Evolutionary conservation across 1,140 invertebrate species (phyloP).

Genomic region (Orchesella cincta): DNA sequence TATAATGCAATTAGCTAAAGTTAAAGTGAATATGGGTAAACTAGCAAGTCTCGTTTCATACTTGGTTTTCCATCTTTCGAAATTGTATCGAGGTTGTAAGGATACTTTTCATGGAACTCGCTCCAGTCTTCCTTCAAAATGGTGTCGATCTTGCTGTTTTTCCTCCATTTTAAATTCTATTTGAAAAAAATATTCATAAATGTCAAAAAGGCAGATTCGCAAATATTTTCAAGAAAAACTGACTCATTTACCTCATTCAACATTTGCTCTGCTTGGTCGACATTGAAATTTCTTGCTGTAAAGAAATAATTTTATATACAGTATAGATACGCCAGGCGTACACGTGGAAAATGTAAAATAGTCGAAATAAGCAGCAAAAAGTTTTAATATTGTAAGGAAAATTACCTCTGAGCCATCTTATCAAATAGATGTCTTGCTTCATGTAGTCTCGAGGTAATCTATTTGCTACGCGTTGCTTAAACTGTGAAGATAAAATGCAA

Average conservation of each 20-base stretch:
- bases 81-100: not conserved
- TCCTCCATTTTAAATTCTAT: conserved; percentile 21
- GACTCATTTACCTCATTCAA: not conserved
- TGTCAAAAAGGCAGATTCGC: not conserved
- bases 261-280: conserved; percentile 12
- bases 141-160: not conserved
- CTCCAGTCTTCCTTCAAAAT: conserved; percentile 9
- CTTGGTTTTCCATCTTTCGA: conserved; percentile 9
- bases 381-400: not conserved
- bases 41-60: not conserved
- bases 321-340: not conserved
- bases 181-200: not conserved
- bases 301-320: not conserved
- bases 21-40: not conserved
- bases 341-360: not conserved
- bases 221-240: not conserved
- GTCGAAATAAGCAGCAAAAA: not conserved
- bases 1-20: not conserved
- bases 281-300: conserved; percentile 9
- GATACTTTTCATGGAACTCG: not conserved
- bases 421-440: conserved; percentile 9
- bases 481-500: not conserved
- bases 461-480: not conserved
- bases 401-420: not conserved
- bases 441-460: not conserved